These are phyloP conservation scores for Procambarus virginalis DNA, from an alignment of 1,140 invertebrate genomes.

Conservation along the genomic window DNA sequence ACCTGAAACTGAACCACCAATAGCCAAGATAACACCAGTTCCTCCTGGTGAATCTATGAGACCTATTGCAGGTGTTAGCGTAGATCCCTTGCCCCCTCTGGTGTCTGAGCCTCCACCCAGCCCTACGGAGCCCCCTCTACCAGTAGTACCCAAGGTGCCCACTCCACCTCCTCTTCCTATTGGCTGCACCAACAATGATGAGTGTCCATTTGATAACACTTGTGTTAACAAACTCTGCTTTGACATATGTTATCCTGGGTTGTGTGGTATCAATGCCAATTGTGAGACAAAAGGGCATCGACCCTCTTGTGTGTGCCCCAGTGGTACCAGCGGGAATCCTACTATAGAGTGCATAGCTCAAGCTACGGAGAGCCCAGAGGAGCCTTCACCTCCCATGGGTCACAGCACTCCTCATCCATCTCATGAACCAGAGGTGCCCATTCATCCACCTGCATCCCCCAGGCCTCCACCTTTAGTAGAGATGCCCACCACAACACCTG, in stretches of 20 bases:
- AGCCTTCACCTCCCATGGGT: conserved; percentile 13
- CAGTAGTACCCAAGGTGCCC: conserved; percentile 36
- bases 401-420: conserved; percentile 82
- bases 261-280: conserved; percentile 67
- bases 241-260: conserved; percentile 75
- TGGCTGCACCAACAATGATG: conserved; percentile 80
- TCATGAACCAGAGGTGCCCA: conserved; percentile 76
- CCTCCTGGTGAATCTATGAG: conserved; percentile 30
- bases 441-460: conserved; percentile 83
- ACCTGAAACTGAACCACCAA: conserved; percentile 71
- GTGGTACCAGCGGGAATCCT: conserved; percentile 90
- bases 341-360: conserved; percentile 74
- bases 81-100: conserved; percentile 42
- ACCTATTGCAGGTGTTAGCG: conserved; percentile 29
- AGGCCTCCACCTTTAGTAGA: conserved; percentile 70
- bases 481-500: conserved; percentile 51
- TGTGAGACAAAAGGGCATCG: conserved; percentile 64
- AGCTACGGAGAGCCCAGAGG: conserved; percentile 19
- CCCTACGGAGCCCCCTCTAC: conserved; percentile 1
- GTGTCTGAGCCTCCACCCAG: conserved; percentile 20
- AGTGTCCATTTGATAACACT: conserved; percentile 84
- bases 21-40: conserved; percentile 26
- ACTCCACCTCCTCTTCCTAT: conserved; percentile 54
- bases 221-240: conserved; percentile 86
- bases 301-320: conserved; percentile 76